phyloP scores from a whole-genome alignment of 2,888 invertebrate genomes.

The Tridacna crocea region DNA sequence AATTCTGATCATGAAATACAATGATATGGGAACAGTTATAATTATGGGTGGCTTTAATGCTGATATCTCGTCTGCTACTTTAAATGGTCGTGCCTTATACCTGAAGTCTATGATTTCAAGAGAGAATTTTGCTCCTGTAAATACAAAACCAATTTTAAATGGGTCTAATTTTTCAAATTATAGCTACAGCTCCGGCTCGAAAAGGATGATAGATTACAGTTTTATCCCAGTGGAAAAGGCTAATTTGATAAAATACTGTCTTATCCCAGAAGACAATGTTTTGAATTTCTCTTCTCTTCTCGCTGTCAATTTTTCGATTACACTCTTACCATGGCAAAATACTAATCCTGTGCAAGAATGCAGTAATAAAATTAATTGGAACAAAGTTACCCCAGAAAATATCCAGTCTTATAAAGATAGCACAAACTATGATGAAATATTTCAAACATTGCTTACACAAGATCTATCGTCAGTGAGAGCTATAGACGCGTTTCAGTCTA shows the following conservation, averaged over 20 bases:
- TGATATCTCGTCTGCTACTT: background rate
- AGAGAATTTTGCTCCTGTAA: background rate
- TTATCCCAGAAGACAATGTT: slow-evolving; percentile 12
- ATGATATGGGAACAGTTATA: slow-evolving; percentile 6
- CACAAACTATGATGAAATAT: background rate
- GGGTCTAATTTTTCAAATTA: background rate
- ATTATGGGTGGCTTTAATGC: slow-evolving; percentile 22
- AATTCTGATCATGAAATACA: slow-evolving; percentile 11
- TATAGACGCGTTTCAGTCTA: background rate
- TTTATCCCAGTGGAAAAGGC: background rate
- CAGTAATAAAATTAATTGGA: background rate
- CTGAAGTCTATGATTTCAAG: background rate
- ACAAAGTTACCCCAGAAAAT: background rate
- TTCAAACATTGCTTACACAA: background rate
- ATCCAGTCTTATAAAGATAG: background rate
- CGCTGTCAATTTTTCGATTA: slow-evolving; percentile 5
- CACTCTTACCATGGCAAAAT: background rate
- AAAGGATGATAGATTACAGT: slow-evolving; percentile 12
- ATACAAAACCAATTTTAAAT: background rate
- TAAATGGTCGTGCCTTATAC: background rate
- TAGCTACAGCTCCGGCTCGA: background rate
- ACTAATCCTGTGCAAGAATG: no score
- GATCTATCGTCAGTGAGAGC: background rate
- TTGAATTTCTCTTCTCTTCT: slow-evolving; percentile 15
- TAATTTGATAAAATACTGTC: background rate